A percentile compares a stretch with the other conserved stretches of the same genome.
These are phyloP conservation scores for Geotrypetes seraphini DNA, from an alignment of 2,797 vertebrate species.

Conservation along the genomic window DNA sequence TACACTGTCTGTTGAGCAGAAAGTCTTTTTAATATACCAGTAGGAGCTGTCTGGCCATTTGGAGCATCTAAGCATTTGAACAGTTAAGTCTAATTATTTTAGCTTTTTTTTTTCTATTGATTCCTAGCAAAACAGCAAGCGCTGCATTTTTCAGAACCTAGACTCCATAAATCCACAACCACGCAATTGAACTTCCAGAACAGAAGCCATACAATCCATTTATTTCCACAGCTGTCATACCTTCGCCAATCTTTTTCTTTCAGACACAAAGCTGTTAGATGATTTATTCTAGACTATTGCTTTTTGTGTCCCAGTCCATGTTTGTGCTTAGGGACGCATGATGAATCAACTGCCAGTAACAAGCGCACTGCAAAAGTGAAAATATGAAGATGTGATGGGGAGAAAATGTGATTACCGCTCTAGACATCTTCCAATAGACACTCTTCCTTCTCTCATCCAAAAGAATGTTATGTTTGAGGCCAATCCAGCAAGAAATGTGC, in stretches of 20 bases:
- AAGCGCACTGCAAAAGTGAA: constrained; percentile 11
- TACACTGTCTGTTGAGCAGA: background rate
- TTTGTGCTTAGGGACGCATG: constrained; percentile 23
- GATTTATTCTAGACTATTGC: constrained; percentile 32
- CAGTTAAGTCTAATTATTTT: constrained; percentile 11
- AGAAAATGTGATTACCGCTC: constrained; percentile 29
- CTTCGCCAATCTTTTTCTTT: constrained; percentile 24
- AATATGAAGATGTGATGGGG: constrained; percentile 17
- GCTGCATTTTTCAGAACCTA: constrained; percentile 18
- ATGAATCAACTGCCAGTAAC: constrained; percentile 34
- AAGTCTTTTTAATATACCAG: background rate
- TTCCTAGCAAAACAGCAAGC: constrained; percentile 7
- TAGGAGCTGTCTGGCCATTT: constrained; percentile 1
- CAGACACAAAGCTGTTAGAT: constrained; percentile 20
- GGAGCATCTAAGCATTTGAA: constrained; percentile 7
- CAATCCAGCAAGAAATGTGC: constrained; percentile 6
- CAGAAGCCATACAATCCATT: constrained; percentile 26
- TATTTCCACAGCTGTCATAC: constrained; percentile 22
- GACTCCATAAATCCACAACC: constrained; percentile 28
- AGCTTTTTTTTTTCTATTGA: constrained; percentile 19
- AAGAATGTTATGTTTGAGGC: background rate
- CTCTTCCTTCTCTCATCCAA: background rate
- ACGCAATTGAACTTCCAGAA: constrained; percentile 18
- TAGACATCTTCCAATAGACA: constrained; percentile 12
- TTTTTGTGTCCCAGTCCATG: constrained; percentile 24